Evolutionary conservation across 2,113 vertebrate species (phyloP).

Genomic region (Scolopax mira): DNA sequence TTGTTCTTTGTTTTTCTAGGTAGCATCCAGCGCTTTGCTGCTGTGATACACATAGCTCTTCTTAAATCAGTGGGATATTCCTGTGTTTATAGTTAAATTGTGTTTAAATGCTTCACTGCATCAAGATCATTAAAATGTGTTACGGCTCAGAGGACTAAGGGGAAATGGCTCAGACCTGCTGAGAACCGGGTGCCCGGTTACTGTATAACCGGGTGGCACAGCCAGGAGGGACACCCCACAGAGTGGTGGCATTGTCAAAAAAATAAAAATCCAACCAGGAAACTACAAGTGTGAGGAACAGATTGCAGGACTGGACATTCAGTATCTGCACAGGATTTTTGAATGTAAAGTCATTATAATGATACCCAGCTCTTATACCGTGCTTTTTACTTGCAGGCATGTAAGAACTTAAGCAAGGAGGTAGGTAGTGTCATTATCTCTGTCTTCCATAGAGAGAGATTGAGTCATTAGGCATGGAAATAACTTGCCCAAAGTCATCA

Average conservation of each 20-base stretch:
- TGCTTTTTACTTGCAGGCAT: background rate
- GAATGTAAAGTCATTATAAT: background rate
- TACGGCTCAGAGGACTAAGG: background rate
- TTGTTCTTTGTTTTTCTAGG: background rate
- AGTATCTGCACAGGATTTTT: background rate
- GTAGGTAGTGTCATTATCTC: background rate
- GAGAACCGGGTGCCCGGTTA: background rate
- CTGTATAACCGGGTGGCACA: rapidly evolving
- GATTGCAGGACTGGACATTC: background rate
- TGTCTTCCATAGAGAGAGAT: background rate
- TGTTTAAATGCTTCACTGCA: background rate
- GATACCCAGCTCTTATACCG: background rate
- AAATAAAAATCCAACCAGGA: background rate
- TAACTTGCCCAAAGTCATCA: background rate
- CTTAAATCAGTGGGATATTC: background rate
- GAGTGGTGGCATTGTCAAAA: background rate
- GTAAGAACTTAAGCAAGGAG: background rate
- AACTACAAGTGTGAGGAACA: background rate
- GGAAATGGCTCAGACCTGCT: background rate
- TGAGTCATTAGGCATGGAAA: background rate
- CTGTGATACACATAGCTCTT: background rate
- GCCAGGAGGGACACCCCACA: rapidly evolving
- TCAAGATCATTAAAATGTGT: background rate
- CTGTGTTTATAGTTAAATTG: background rate
- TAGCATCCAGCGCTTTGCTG: background rate